Conservation (phyloP, 2,113 vertebrate genomes). For the Lethenteron camtschaticum region DNA sequence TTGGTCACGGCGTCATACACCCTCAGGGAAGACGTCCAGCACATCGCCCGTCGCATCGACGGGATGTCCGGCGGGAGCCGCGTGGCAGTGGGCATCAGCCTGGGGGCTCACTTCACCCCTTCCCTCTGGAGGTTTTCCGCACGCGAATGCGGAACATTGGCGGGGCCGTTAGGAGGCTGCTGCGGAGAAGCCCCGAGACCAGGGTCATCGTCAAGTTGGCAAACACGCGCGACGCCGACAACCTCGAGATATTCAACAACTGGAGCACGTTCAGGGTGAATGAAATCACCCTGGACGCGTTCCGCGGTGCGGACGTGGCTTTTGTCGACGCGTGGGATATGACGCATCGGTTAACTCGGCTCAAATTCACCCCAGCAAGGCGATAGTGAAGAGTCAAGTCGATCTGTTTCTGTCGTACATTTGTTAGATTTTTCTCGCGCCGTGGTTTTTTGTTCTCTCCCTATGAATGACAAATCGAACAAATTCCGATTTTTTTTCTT, state of each 20-base stretch:
- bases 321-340: constrained; percentile 14
- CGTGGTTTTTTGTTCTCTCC: too few relatives aligned
- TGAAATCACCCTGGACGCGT: constrained; percentile 10
- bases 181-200: constrained; percentile 10
- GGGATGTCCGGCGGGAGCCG: too few relatives aligned
- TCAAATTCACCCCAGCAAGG: neutral
- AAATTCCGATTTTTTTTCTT: too few relatives aligned
- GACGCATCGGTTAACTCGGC: constrained; percentile 5
- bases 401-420: constrained; percentile 9
- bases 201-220: constrained; percentile 14
- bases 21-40: too few relatives aligned
- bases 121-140: constrained; percentile 12
- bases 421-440: neutral
- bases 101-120: constrained; percentile 15
- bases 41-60: too few relatives aligned
- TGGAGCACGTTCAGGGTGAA: constrained; percentile 12
- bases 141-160: constrained; percentile 7
- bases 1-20: too few relatives aligned
- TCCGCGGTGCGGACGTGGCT: constrained; percentile 9
- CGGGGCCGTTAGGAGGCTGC: constrained; percentile 10
- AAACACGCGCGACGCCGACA: constrained; percentile 8
- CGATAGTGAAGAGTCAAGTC: constrained; percentile 9
- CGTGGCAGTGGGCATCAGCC: constrained; percentile 6
- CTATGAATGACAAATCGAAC: too few relatives aligned
- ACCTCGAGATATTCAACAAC: constrained; percentile 7